Conservation (phyloP, 2,888 invertebrate species). For the Ptilodon capucinus region DNA sequence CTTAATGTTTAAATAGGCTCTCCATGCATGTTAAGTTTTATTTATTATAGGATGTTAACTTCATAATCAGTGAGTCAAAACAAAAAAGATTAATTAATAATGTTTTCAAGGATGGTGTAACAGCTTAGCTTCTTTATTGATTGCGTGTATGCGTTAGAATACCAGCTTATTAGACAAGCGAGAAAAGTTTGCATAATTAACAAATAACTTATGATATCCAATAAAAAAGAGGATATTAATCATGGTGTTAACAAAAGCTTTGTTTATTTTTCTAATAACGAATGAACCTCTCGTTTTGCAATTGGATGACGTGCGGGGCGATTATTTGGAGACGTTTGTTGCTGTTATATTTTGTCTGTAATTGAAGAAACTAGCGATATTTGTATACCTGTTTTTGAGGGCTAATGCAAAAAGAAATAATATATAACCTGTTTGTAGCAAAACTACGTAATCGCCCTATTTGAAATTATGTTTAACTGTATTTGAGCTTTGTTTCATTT, state of each 20-base stretch:
- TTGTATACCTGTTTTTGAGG: no score
- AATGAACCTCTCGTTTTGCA: not conserved
- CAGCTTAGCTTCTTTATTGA: not conserved
- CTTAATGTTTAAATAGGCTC: not conserved
- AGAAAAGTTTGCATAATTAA: not conserved
- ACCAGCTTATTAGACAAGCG: not conserved
- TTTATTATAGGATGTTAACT: not conserved
- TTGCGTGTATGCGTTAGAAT: conserved; percentile 11
- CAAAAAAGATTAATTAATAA: not conserved
- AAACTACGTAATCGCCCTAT: no score
- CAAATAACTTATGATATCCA: not conserved
- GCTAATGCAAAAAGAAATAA: no score
- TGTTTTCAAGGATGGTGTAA: not conserved
- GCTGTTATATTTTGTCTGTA: no score
- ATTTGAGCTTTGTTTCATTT: no score
- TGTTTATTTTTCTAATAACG: not conserved
- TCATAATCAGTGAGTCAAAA: not conserved
- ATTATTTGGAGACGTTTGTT: no score
- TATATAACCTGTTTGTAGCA: no score
- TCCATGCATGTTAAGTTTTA: not conserved
- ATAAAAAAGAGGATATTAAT: not conserved
- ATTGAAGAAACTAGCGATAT: no score
- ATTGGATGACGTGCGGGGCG: no score
- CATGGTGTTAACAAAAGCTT: not conserved
- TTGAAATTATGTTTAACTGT: no score